Evolutionary conservation across 2,888 invertebrate species (phyloP), one percentile per base, ranked within the genome.

Genomic region (Pseudococcus viburni): DNA sequence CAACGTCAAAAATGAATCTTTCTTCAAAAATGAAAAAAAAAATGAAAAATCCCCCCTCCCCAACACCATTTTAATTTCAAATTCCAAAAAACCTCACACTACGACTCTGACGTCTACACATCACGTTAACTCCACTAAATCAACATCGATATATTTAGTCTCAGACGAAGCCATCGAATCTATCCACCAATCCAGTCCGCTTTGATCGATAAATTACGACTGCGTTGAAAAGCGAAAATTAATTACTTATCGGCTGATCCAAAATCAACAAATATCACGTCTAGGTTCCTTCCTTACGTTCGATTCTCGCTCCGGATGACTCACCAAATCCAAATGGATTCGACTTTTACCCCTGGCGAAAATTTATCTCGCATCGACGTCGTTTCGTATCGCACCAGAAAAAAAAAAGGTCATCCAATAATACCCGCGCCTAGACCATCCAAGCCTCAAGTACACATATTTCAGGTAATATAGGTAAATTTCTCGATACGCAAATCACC

Each of bases 131-230:
- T 46, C 7, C 51, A 51, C 5, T 17, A 51, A 7, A 51, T 51
- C 51, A 51, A 12, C 17, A 17, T 51, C 15, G 51, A 51, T 51
- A 51, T 8, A 51, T 51, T 17, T 15, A 51, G 11, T 17, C 17
- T 5, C 46, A 46, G 46, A 51, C 22, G 11, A 22, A 22, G 0
- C 7, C 8, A 22, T 22, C n/a, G 59, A 59, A 15, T 17, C 46
- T 46, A 33, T 64, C 19, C 1, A 64, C 19, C 64, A 19, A 64
- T 64, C 19, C 64, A 64, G 19, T 64, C 64, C 11, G 19, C 77
- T 77, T 77, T 77, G 77, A 77, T 77, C 77, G 77, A 77, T 77
- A 77, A 77, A 39, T 77, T 77, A 77, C 22, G 77, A 33, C 7
- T 12, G 4, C 77, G 77, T 77, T 39, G 77, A 77, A 6, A 6